Percentiles rank a stretch among this genome's conserved stretches.
Conservation (phyloP, 1,140 invertebrate genomes). For the Maconellicoccus hirsutus region DNA sequence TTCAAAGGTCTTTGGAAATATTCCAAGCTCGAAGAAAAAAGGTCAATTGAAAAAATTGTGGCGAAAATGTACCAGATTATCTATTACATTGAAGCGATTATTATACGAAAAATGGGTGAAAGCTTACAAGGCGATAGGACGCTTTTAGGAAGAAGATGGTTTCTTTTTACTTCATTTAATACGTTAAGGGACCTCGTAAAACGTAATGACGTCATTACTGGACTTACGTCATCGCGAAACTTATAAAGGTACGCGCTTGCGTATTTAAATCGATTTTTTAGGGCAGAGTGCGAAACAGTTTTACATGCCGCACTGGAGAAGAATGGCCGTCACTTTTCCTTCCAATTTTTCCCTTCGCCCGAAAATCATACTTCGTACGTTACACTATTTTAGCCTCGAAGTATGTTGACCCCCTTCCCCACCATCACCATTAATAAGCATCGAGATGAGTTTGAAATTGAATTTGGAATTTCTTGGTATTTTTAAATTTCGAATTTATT, state of each 20-base stretch:
- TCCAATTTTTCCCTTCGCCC: no score
- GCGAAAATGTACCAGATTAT: not conserved
- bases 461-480: no score
- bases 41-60: not conserved
- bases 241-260: constrained; percentile 14
- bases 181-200: constrained; percentile 19
- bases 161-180: constrained; percentile 15
- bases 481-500: no score
- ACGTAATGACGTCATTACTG: constrained; percentile 20
- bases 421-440: no score
- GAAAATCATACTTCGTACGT: no score
- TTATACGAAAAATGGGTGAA: not conserved
- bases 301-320: constrained; percentile 11
- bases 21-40: not conserved
- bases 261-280: constrained; percentile 8
- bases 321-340: not conserved
- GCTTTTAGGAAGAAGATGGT: constrained; percentile 15
- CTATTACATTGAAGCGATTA: not conserved
- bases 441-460: no score
- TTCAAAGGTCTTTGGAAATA: no score
- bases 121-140: not conserved
- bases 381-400: no score
- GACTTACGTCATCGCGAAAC: constrained; percentile 16
- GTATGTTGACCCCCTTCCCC: no score
- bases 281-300: not conserved